These are phyloP conservation scores for Sitta carolinensis DNA, from an alignment of 2,797 vertebrate species.

Conservation along the genomic window DNA sequence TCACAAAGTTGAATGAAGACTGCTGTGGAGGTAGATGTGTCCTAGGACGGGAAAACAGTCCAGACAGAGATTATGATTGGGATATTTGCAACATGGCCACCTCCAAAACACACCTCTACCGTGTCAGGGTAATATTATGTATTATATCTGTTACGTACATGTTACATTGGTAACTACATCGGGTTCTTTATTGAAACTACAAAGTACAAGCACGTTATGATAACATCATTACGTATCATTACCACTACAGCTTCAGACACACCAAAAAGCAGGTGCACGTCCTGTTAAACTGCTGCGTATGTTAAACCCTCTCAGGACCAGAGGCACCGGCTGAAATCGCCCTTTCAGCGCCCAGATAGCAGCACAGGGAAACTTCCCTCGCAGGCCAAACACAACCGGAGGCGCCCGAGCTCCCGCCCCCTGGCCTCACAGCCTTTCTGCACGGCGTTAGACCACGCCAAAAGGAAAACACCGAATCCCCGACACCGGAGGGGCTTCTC, in stretches of 20 bases:
- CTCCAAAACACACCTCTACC: neutral
- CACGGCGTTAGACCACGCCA: neutral
- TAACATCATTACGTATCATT: fast-evolving
- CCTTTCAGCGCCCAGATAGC: neutral
- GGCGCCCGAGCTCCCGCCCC: neutral
- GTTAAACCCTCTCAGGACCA: neutral
- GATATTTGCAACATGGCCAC: fast-evolving
- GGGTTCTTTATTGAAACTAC: fast-evolving
- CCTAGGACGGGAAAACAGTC: neutral
- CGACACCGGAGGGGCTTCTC: neutral
- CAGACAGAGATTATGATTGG: fast-evolving
- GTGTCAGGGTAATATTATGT: fast-evolving
- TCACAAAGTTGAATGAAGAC: neutral
- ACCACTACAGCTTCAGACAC: neutral
- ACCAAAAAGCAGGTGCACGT: neutral
- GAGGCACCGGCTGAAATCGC: neutral
- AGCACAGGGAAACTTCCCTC: neutral
- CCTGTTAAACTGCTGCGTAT: fast-evolving
- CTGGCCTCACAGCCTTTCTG: neutral
- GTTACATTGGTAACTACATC: fast-evolving
- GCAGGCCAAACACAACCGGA: neutral
- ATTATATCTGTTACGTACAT: fast-evolving
- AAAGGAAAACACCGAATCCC: neutral
- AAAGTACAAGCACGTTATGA: fast-evolving
- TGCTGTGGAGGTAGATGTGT: neutral